Evolutionary conservation across 2,113 vertebrate species (phyloP).

Genomic region (Hemibagrus wyckioides): DNA sequence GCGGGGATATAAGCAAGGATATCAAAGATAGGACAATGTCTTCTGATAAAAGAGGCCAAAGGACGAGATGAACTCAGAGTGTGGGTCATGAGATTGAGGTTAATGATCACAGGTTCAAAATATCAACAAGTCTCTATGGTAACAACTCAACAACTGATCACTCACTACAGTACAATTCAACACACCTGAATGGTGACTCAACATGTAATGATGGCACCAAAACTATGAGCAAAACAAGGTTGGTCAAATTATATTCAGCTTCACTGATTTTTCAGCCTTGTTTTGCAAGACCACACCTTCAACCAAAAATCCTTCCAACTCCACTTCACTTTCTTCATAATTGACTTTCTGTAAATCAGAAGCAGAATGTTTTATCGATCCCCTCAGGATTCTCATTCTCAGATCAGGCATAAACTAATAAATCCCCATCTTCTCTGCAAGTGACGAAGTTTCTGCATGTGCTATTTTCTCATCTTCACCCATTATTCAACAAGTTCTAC

Average conservation of each 20-base stretch:
- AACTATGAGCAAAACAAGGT: background rate
- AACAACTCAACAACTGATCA: background rate
- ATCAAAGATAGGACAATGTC: no score
- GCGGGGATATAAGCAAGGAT: background rate
- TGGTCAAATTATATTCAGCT: background rate
- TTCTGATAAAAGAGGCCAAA: slow-evolving; percentile 4
- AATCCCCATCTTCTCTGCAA: background rate
- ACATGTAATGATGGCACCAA: background rate
- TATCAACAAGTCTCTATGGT: background rate
- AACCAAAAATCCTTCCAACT: background rate
- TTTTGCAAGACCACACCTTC: background rate
- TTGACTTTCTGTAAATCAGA: background rate
- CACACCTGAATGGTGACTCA: background rate
- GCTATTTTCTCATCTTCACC: background rate
- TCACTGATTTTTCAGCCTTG: background rate
- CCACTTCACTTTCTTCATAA: background rate
- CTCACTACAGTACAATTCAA: background rate
- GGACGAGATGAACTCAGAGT: background rate
- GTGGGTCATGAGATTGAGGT: background rate
- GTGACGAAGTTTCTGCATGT: background rate
- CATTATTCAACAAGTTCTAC: background rate
- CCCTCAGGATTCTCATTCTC: no score
- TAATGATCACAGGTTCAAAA: background rate
- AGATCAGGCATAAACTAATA: no score
- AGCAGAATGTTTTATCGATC: no score